Evolutionary conservation across 2,888 invertebrate species (phyloP), one percentile per base, ranked within the genome.

Genomic region (Leptinotarsa peninsularis): DNA sequence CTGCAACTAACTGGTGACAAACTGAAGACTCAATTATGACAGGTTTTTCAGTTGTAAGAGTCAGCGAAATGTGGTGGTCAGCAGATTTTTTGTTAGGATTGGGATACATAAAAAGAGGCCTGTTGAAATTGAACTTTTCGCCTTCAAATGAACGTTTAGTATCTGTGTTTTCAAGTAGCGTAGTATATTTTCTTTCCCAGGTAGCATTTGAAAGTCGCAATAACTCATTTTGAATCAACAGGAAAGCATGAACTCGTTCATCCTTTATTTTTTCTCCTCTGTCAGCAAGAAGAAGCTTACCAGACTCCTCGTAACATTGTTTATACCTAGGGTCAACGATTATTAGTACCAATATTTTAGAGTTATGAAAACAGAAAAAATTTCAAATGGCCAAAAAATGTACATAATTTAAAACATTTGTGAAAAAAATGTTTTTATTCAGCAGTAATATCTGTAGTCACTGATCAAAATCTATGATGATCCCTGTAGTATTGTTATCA

Each of bases 141-240:
- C 84, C 84, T 21, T 87, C 86, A 4, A 78, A 73, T 3, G 83
- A 79, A 3, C 83, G 83, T 79, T 85, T 87, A 5, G 85, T 84
- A 73, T 88, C 87, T 1, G 87, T 88, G 67, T 82, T 86, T 76
- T 89, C 88, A 89, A 94, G 94, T 1, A 96, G 87, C n/a, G 90
- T 89, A 74, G 93, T 93, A 84, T 95, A 95, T 81, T 93, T 93
- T 69, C 92, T 91, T 84, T 97, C 96, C 96, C 96, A 97, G 33
- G 92, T 92, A 0, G 95, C 93, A 89, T 98, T 97, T 60, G 96
- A 94, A 86, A 96, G 96, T 74, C 98, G 91, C 18, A 99, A 90
- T 3, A 99, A 89, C 88, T 99, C 99, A 89, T 99, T 98, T 49
- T 98, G 90, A 23, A 98, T 95, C 56, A 99, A 91, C 17, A 99